Evolutionary conservation across 2,113 vertebrate species (phyloP), one percentile per base, ranked within the genome.

Genomic region (Burhinus oedicnemus): DNA sequence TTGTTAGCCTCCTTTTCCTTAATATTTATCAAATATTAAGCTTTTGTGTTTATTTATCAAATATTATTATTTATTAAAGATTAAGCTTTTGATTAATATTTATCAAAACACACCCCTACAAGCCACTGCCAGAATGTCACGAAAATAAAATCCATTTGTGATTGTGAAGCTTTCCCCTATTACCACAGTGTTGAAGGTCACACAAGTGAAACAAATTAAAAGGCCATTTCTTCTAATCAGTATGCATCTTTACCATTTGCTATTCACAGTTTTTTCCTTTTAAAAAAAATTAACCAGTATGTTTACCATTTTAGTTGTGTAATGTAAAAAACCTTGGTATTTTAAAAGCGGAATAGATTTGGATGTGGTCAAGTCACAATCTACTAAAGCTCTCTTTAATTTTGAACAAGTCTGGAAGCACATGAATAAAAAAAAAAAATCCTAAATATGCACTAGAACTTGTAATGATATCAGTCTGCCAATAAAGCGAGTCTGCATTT

Each of bases 111-210:
- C 40, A 69, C 16, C 19, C 54, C 23, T 84, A 78, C 38, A 52
- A 93, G 32, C 45, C 45, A 72, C 57, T 74, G 66, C 42, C 66
- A 88, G 34, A 22, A 61, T 91, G 66, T 69, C 9, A 2, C 34
- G 57, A 89, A 95, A 95, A 91, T 15, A 94, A 52, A 89, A 92
- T 49, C 54, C 36, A 76, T 91, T 91, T 92, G 55, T 85, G 74
- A 79, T 65, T 80, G 57, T 62, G 49, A 95, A 84, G 77, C 62
- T 71, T 87, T 92, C 16, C 36, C 44, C 38, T 89, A 69, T 91
- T 93, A 90, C 42, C 60, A 91, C 54, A 87, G 45, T 55, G 78
- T 61, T 89, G 92, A 97, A 90, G 88, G 85, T 94, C 88, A 91
- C 66, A 92, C 0, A 2, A 91, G 20, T 42, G 71, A 94, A 92